Base-by-base conservation (phyloP, 2,797 vertebrate genomes). In the Scyliorhinus canicula region DNA sequence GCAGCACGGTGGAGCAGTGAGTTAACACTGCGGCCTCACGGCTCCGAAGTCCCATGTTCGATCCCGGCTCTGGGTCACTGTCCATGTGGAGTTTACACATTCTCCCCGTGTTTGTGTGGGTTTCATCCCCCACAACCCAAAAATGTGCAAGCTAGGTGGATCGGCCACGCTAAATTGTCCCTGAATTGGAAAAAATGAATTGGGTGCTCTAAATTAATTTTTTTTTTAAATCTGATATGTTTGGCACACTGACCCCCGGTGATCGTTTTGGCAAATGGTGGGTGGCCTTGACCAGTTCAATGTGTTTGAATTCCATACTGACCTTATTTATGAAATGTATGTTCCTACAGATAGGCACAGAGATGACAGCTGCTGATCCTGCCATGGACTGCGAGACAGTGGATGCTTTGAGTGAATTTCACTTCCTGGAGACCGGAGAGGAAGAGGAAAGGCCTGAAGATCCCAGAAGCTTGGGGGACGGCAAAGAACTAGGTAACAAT, bases 371-470 rank as follows among this genome's bases (percentile, higher is more conserved):
- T 35, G 47, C 67, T 69, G 63, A 94, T 55, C 67, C 50, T 5
- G 47, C 67, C 65, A 94, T 94, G 93, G 93, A 94, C 67, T 94
- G 93, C 0, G 93, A 94, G 31, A 94, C 98, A 0, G 98, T 98
- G 96, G 98, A 99, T 0, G 98, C 98, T 84, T 97, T 99, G 96
- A 98, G 97, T 65, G 98, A 99, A 95, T 99, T 99, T 95, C 98
- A 98, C 95, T 99, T 98, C 96, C 96, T 99, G 96, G 98, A 97
- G 96, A 98, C 98, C 0, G 98, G 98, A 96, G 98, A 98, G 96
- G 98, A 98, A 21, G 98, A 98, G 95, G 98, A 98, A 95, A 98
- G 98, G 85, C 97, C 98, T 35, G 98, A 98, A 93, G 98, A 98
- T 96, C 97, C 98, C 84, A 97, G 97, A 95, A 96, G 98, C 95